Evolutionary conservation across 2,797 vertebrate genomes (phyloP), one percentile per base, ranked within the genome.

Genomic region (Artibeus lituratus): DNA sequence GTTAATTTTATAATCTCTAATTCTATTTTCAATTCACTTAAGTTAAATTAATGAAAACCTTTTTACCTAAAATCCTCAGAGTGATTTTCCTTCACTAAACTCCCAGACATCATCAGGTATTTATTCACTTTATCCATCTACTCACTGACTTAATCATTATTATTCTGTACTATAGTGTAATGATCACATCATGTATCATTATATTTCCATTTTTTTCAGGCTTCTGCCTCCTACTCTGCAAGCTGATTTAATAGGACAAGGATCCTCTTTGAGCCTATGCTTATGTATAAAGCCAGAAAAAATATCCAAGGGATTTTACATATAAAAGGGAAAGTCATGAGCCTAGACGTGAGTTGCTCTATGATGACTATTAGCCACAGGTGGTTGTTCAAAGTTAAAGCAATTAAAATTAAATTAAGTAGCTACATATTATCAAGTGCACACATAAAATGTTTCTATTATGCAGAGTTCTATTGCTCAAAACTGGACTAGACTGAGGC

Each of bases 401-500:
- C n/a, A 95, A 90, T 83, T 80, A 83, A 93, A 87, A 76, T n/a
- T 96, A 44, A 47, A 82, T 65, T 53, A 39, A 91, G 65, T 80
- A 92, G 12, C 39, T 53, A 85, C 21, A 35, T 18, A 80, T 0
- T 22, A 87, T 49, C 37, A 0, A 84, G 37, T 67, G 16, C 0
- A 88, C 15, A 74, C 1, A 44, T 15, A 62, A 24, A 81, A 62
- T 22, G 51, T 80, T 86, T 90, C 51, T 67, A 62, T 37, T 39
- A 67, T 57, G n/a, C 5, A 94, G 55, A 85, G 53, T 22, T 91
- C 62, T 70, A 84, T 4, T 47, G 22, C 39, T 67, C 0, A 93
- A 42, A 11, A 82, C 7, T 32, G 29, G 29, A 32, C 29, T 85
- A 90, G 53, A 87, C 14, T 76, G 77, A 95, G 24, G 53, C 8